Evolutionary conservation across 2,113 vertebrate species (phyloP).

Genomic region (Emydura subglobosa): DNA sequence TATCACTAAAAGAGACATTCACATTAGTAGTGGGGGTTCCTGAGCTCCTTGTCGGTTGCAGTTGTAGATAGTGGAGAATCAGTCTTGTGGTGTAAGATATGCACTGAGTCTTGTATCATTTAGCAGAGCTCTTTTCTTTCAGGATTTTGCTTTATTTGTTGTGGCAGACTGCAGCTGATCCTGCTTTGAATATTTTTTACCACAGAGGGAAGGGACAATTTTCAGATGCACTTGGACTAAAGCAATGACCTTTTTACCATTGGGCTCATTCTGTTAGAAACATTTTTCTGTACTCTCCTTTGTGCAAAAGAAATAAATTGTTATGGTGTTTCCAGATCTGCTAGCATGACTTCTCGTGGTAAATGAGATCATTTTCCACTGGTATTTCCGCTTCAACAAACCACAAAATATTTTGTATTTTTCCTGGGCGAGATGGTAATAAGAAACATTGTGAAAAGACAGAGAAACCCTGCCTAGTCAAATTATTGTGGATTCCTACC

Average conservation of each 20-base stretch:
- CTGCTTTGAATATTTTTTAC: neutral
- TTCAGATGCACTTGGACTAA: slow-evolving; percentile 18
- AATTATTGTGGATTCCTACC: neutral
- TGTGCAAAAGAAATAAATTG: slow-evolving; percentile 1
- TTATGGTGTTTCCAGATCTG: slow-evolving; percentile 42
- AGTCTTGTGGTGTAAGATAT: neutral
- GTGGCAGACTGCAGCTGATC: fast-evolving
- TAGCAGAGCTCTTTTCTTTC: neutral
- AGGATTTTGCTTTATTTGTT: neutral
- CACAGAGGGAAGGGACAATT: neutral
- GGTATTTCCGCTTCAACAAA: slow-evolving; percentile 56
- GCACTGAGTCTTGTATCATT: neutral
- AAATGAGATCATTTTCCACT: slow-evolving; percentile 40
- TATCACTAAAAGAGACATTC: neutral
- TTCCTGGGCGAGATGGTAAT: neutral
- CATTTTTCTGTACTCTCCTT: neutral
- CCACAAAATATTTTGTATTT: slow-evolving; percentile 24
- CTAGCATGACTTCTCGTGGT: slow-evolving; percentile 18
- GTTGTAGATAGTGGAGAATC: neutral
- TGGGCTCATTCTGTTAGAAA: neutral
- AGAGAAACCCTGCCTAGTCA: neutral
- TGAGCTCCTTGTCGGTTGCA: neutral
- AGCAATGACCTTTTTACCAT: slow-evolving; percentile 32
- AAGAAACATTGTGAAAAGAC: slow-evolving; percentile 11
- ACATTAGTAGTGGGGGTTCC: neutral